phyloP scores from a whole-genome alignment of 1,140 invertebrate species.

The Hermatobates lingyangjiaoensis region DNA sequence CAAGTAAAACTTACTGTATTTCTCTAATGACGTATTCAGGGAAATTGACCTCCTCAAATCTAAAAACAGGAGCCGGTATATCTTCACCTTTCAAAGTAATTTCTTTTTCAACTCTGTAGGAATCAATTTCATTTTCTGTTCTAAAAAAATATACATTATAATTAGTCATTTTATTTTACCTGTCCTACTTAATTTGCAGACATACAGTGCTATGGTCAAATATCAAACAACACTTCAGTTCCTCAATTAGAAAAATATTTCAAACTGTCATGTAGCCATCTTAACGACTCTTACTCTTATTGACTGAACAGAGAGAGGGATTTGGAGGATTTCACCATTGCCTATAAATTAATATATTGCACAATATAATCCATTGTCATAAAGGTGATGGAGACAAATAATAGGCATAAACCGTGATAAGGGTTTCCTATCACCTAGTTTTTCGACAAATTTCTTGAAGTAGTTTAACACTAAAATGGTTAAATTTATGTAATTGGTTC shows the following conservation, averaged over 20 bases:
- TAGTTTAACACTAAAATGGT: no score
- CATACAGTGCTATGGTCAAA: neutral
- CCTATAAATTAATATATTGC: no score
- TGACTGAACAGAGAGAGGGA: no score
- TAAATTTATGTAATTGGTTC: no score
- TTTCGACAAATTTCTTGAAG: no score
- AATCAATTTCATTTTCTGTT: conserved; percentile 41
- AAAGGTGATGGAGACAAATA: no score
- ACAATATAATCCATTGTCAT: no score
- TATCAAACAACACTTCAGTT: neutral
- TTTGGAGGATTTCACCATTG: no score
- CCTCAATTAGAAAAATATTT: neutral
- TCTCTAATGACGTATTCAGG: conserved; percentile 63
- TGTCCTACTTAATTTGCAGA: neutral
- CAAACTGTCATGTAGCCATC: neutral
- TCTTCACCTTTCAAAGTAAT: conserved; percentile 73
- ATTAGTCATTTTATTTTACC: neutral
- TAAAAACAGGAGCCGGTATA: conserved; percentile 65
- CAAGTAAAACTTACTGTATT: conserved; percentile 52
- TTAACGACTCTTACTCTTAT: no score
- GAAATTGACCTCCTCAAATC: conserved; percentile 76
- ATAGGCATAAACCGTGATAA: no score
- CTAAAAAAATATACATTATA: conserved; percentile 19
- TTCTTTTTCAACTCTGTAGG: conserved; percentile 51
- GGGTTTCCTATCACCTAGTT: no score